Evolutionary conservation across 2,797 vertebrate genomes (phyloP).

Genomic region (Takifugu rubripes): DNA sequence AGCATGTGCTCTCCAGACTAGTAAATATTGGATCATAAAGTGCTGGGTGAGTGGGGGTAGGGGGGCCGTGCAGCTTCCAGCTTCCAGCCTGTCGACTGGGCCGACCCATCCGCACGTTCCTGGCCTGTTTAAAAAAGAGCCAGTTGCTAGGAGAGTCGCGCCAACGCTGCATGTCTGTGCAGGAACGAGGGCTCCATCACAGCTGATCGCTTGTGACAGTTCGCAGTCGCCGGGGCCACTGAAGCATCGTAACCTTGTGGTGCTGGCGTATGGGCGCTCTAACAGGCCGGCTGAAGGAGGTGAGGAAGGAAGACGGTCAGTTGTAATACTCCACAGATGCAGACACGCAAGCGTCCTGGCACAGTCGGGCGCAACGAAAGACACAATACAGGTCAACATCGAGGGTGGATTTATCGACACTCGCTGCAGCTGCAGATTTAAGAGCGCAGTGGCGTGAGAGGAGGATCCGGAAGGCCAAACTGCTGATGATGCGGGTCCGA

Average conservation of each 20-base stretch:
- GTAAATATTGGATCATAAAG: slow-evolving; percentile 70
- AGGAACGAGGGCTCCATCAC: slow-evolving; percentile 71
- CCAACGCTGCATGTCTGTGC: slow-evolving; percentile 68
- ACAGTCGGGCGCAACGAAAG: slow-evolving; percentile 51
- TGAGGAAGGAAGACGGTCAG: slow-evolving; percentile 13
- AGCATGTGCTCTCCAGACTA: slow-evolving; percentile 52
- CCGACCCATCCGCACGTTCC: slow-evolving; percentile 65
- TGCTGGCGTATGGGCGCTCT: slow-evolving; percentile 68
- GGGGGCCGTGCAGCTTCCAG: slow-evolving; percentile 43
- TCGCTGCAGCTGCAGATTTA: slow-evolving; percentile 37
- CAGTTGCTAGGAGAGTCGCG: slow-evolving; percentile 46
- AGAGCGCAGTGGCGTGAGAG: slow-evolving; percentile 19
- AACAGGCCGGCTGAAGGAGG: slow-evolving; percentile 58
- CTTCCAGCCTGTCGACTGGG: slow-evolving; percentile 51
- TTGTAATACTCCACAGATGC: slow-evolving; percentile 40
- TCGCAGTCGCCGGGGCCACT: slow-evolving; percentile 71
- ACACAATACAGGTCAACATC: slow-evolving; percentile 40
- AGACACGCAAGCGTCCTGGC: slow-evolving; percentile 46
- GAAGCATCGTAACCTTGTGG: slow-evolving; percentile 76
- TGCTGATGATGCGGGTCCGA: slow-evolving; percentile 38
- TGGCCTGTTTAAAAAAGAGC: slow-evolving; percentile 56
- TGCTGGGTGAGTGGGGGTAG: slow-evolving; percentile 2
- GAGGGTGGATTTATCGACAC: slow-evolving; percentile 31
- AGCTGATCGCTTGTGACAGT: slow-evolving; percentile 76
- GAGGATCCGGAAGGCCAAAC: slow-evolving; percentile 30